phyloP scores from a whole-genome alignment of 2,113 vertebrate species.

The Chaetura pelagica region DNA sequence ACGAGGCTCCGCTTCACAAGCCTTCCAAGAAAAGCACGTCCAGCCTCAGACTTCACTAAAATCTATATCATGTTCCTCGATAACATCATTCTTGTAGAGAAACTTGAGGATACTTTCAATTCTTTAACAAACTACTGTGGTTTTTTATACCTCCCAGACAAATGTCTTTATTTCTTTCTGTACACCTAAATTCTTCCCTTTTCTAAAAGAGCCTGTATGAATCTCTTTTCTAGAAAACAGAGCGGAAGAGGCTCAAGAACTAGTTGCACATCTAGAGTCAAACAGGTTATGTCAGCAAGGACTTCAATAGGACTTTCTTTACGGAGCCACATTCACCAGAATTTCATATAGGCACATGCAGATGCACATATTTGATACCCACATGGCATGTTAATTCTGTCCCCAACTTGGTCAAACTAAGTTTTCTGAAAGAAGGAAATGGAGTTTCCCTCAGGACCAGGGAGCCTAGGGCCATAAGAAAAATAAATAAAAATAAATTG shows the following conservation, averaged over 20 bases:
- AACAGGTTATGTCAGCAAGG: background rate
- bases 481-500: background rate
- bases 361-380: background rate
- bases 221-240: fast-evolving
- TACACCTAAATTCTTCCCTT: background rate
- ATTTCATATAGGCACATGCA: background rate
- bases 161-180: background rate
- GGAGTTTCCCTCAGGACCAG: background rate
- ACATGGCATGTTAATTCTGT: background rate
- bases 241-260: background rate
- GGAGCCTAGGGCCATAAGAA: background rate
- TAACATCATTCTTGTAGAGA: background rate
- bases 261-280: background rate
- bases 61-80: fast-evolving
- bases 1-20: background rate
- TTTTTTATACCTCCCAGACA: background rate
- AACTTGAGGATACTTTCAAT: background rate
- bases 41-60: background rate
- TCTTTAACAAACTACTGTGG: fast-evolving
- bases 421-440: background rate
- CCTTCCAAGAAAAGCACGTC: background rate
- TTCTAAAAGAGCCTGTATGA: background rate
- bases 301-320: background rate
- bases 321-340: background rate
- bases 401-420: background rate